phyloP scores from a whole-genome alignment of 1,140 invertebrate species.

The fruit fly (Drosophila melanogaster) region DNA sequence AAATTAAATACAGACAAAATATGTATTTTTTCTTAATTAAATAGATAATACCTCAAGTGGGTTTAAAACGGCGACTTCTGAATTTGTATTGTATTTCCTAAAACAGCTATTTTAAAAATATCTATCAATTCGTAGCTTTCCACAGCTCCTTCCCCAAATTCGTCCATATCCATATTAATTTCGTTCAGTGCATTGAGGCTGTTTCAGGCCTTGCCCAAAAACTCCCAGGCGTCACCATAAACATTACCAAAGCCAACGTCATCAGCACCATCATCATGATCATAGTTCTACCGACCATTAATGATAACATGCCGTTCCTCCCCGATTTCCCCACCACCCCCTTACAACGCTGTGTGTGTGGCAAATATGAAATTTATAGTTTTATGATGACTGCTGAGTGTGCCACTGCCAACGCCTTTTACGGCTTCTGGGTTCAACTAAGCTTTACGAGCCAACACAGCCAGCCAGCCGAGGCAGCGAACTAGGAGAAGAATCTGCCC shows the following conservation, averaged over 20 bases:
- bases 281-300: slow-evolving; percentile 75
- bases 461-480: slow-evolving; percentile 20
- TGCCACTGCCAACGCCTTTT: slow-evolving; percentile 82
- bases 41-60: no score
- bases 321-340: slow-evolving; percentile 1
- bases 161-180: not conserved
- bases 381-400: slow-evolving; percentile 84
- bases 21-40: no score
- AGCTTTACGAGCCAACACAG: slow-evolving; percentile 72
- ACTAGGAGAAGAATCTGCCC: slow-evolving; percentile 29
- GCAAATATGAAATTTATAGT: slow-evolving; percentile 84
- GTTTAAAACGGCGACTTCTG: no score
- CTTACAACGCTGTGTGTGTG: slow-evolving; percentile 36
- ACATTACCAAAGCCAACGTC: slow-evolving; percentile 70
- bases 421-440: slow-evolving; percentile 76
- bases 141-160: not conserved
- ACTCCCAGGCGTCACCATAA: slow-evolving; percentile 79
- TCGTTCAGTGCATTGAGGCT: slow-evolving; percentile 23
- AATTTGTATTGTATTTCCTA: no score
- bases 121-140: no score
- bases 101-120: no score
- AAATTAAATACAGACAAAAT: no score
- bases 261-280: slow-evolving; percentile 57
- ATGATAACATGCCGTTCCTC: slow-evolving; percentile 68
- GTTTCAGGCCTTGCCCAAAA: slow-evolving; percentile 45